phyloP scores from a whole-genome alignment of 2,888 invertebrate species.

The Oxyscelio sp. region DNA sequence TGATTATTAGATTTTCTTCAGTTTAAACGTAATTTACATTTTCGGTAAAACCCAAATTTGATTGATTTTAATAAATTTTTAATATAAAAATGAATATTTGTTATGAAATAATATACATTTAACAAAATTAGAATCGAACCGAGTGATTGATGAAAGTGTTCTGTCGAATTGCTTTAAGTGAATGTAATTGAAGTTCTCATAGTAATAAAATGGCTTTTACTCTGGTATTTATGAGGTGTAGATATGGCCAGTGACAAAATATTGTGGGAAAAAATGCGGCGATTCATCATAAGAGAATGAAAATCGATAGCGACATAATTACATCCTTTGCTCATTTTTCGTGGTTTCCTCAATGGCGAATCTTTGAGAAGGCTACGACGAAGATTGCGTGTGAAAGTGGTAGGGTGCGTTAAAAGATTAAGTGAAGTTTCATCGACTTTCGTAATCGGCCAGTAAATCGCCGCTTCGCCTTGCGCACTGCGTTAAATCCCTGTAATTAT shows the following conservation, averaged over 20 bases:
- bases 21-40: too few relatives aligned
- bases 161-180: conserved; percentile 48
- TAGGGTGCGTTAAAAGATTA: conserved; percentile 67
- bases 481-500: conserved; percentile 78
- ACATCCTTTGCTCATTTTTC: conserved; percentile 46
- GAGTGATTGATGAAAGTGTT: conserved; percentile 55
- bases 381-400: conserved; percentile 62
- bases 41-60: too few relatives aligned
- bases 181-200: conserved; percentile 55
- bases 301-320: conserved; percentile 54
- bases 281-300: conserved; percentile 63
- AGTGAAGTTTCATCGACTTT: conserved; percentile 74
- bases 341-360: conserved; percentile 22
- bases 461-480: conserved; percentile 41
- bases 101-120: not conserved
- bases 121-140: not conserved
- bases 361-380: conserved; percentile 28
- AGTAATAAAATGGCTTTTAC: conserved; percentile 50
- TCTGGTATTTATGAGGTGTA: conserved; percentile 48
- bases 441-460: conserved; percentile 75
- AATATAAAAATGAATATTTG: too few relatives aligned
- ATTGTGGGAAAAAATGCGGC: conserved; percentile 67
- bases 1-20: too few relatives aligned
- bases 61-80: too few relatives aligned
- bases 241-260: conserved; percentile 56